phyloP scores from a whole-genome alignment of 2,113 vertebrate species.

The Malurus cyaneus region DNA sequence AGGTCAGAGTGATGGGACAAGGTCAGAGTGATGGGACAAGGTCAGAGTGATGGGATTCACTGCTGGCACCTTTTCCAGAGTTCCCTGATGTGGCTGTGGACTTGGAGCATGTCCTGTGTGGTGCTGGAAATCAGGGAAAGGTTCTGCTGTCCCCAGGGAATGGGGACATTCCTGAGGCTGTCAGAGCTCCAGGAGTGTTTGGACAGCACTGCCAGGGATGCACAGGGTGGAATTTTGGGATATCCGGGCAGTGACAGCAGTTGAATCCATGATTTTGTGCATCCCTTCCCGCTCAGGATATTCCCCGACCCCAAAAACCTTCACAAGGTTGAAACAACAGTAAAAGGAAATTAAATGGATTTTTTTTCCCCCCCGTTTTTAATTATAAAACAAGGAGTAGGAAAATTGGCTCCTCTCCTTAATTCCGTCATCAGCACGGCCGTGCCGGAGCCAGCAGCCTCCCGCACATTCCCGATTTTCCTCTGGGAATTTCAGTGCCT shows the following conservation, averaged over 20 bases:
- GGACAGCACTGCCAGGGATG: accelerated
- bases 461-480: neutral
- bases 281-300: neutral
- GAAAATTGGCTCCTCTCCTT: neutral
- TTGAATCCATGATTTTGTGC: too few relatives aligned
- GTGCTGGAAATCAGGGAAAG: neutral
- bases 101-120: neutral
- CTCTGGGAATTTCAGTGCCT: neutral
- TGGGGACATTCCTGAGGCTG: neutral
- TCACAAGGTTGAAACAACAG: neutral
- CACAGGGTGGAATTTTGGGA: neutral
- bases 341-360: neutral
- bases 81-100: neutral
- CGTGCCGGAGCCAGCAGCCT: neutral
- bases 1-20: too few relatives aligned
- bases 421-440: neutral
- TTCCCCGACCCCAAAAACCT: neutral
- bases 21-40: too few relatives aligned
- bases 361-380: neutral
- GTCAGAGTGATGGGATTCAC: neutral
- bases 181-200: neutral
- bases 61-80: neutral
- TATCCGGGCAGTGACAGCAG: neutral
- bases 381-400: neutral
- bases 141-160: neutral